phyloP scores from a whole-genome alignment of 2,888 invertebrate genomes.

The Chorisops tibialis region DNA sequence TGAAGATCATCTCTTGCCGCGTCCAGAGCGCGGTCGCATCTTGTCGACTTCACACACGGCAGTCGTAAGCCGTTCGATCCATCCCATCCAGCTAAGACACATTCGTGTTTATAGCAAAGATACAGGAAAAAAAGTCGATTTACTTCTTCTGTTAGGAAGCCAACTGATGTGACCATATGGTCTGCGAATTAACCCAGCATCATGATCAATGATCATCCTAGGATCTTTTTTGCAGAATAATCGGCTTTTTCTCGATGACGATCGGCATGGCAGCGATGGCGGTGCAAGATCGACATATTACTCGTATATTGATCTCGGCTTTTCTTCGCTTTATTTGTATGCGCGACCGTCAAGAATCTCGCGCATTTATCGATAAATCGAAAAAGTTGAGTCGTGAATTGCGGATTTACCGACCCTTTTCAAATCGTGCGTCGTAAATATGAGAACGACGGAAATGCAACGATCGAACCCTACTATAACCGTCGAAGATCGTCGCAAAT shows the following conservation, averaged over 20 bases:
- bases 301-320: neutral
- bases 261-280: neutral
- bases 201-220: no score
- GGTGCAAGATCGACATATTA: constrained; percentile 8
- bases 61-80: neutral
- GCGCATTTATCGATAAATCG: constrained; percentile 19
- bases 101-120: neutral
- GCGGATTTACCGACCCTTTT: constrained; percentile 16
- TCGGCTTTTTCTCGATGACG: neutral
- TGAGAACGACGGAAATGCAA: constrained; percentile 25
- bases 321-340: no score
- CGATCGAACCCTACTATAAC: constrained; percentile 1
- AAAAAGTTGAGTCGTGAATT: constrained; percentile 22
- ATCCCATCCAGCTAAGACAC: neutral
- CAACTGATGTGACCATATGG: constrained; percentile 22
- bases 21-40: neutral
- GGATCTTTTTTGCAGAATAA: no score
- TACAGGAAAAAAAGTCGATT: constrained; percentile 14
- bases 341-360: constrained; percentile 18
- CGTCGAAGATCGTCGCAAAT: no score
- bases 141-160: constrained; percentile 9
- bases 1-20: constrained; percentile 22
- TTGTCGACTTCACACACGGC: neutral
- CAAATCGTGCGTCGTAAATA: constrained; percentile 25
- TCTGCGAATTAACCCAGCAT: neutral